Base-by-base conservation (phyloP, 2,797 vertebrate genomes). In the Coracias cyanogaster region DNA sequence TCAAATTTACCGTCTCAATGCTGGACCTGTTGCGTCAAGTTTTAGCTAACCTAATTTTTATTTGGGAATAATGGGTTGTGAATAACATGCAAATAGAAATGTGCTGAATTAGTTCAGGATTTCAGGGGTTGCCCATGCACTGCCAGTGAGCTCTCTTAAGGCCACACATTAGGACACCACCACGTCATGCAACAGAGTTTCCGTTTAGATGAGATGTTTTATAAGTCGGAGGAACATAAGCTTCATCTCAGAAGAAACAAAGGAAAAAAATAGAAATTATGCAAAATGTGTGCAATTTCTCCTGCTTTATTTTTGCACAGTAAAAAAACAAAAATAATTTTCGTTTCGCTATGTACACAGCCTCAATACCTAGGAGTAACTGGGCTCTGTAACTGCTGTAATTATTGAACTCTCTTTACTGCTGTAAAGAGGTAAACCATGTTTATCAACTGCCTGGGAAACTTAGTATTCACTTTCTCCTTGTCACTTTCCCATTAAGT, bases 151-250 rank as follows among this genome's bases (percentile, higher is more conserved):
- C 26, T 82, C 66, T 70, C 31, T 57, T 31, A 49, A 71, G 60
- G 37, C 17, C 15, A 29, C 0, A 0, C 13, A 6, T 33, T 7
- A 31, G 58, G 31, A 89, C 31, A 26, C 1, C 8, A n/a, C 14
- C 21, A 2, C 5, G 9, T 60, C 74, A 37, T 11, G 24, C 33
- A 52, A 46, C 7, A 45, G n/a, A 24, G 12, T 62, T 92, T 86
- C 46, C 1, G 3, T 78, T 88, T 82, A 72, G 15, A 61, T 55
- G 79, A 69, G 24, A 10, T 29, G 8, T 49, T 62, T 64, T 66
- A 45, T 65, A 62, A 78, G 74, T 69, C 41, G 41, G 37, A 61
- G 13, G 4, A 41, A 48, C 3, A 4, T 20, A 78, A 89, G 29
- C n/a, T 67, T 74, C 49, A 69, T 29, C 24, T 71, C 26, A 51